Percentiles rank a stretch among this genome's conserved stretches.
Conservation (phyloP, 2,113 vertebrate species). For the Cinclus cinclus region DNA sequence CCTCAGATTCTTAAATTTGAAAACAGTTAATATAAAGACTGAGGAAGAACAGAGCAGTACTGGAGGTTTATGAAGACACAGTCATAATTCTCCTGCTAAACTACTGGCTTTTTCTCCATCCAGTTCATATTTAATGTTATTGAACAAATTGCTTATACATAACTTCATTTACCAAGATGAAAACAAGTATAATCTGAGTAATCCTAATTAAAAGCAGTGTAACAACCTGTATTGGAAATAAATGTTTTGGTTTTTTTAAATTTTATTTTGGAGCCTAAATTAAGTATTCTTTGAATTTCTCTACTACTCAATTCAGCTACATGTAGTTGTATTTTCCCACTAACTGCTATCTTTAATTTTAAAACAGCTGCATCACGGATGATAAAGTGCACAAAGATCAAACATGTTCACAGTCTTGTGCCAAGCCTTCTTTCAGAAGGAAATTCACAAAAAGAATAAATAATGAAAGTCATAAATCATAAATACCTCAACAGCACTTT, state of each 20-base stretch:
- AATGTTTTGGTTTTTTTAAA: rapidly evolving
- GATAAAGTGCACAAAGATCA: slow-evolving; percentile 31
- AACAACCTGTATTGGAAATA: background rate
- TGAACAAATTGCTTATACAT: background rate
- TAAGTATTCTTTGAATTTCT: background rate
- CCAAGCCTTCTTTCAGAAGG: background rate
- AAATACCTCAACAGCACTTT: slow-evolving; percentile 3
- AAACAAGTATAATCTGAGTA: background rate
- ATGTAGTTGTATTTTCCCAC: background rate
- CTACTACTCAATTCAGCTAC: background rate
- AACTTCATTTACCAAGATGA: background rate
- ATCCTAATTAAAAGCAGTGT: background rate
- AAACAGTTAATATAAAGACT: background rate
- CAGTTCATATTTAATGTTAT: background rate
- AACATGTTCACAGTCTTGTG: background rate
- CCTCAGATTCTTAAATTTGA: background rate
- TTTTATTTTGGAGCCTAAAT: slow-evolving; percentile 12
- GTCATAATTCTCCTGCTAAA: background rate
- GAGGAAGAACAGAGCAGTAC: background rate
- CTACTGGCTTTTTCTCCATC: background rate
- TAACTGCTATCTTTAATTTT: slow-evolving; percentile 35
- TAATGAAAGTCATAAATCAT: slow-evolving; percentile 39
- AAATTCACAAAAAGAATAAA: slow-evolving; percentile 41
- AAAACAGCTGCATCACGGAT: slow-evolving; percentile 16
- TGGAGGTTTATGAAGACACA: background rate